Evolutionary conservation across 2,113 vertebrate species (phyloP).

Genomic region (Prolemur simus): DNA sequence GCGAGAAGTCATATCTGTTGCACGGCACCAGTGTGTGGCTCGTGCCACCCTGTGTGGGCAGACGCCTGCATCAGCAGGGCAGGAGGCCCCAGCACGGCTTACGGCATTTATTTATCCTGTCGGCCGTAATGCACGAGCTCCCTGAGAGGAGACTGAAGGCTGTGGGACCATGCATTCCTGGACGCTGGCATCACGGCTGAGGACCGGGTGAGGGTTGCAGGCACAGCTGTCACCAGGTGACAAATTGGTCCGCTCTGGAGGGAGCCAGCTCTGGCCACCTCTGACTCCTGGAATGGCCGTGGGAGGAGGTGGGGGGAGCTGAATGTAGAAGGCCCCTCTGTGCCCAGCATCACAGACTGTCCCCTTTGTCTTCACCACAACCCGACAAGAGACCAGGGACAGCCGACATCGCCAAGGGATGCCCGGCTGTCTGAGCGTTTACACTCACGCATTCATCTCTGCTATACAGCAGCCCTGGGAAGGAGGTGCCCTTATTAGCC

Average conservation of each 20-base stretch:
- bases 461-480: fast-evolving
- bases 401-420: fast-evolving
- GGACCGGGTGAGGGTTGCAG: neutral
- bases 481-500: fast-evolving
- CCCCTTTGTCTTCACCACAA: neutral
- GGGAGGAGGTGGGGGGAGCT: neutral
- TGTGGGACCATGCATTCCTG: constrained; percentile 15
- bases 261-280: neutral
- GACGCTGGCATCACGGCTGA: constrained; percentile 54
- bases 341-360: neutral
- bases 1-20: neutral
- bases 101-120: constrained; percentile 33
- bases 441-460: fast-evolving
- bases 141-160: constrained; percentile 48
- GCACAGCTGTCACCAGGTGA: neutral
- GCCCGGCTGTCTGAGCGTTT: fast-evolving
- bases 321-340: fast-evolving
- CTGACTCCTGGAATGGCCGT: neutral
- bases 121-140: neutral
- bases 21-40: neutral
- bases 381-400: neutral
- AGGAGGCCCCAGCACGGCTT: neutral
- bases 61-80: neutral
- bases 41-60: neutral
- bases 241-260: neutral